phyloP scores from a whole-genome alignment of 2,888 invertebrate species.

The Gastracanthus pulcherrimus region DNA sequence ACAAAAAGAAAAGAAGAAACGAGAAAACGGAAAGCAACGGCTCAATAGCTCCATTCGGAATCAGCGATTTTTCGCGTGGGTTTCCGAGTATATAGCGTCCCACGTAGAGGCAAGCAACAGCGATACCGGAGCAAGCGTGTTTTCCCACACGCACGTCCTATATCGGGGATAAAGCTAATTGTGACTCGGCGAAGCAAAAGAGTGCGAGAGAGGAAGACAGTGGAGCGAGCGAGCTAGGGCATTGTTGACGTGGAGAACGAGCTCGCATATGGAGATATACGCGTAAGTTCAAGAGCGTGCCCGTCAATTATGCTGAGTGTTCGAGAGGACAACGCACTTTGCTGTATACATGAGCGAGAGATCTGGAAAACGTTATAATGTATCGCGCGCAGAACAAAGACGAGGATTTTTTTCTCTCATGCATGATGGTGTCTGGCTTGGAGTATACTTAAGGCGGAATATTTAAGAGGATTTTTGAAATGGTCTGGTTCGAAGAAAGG shows the following conservation, averaged over 20 bases:
- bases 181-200: slow-evolving; percentile 22
- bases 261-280: not conserved
- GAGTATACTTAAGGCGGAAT: too few relatives aligned
- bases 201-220: too few relatives aligned
- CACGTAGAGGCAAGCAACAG: not conserved
- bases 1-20: too few relatives aligned
- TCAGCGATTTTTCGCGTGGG: slow-evolving; percentile 33
- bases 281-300: slow-evolving; percentile 54
- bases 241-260: slow-evolving; percentile 9
- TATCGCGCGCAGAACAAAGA: slow-evolving; percentile 24
- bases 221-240: not conserved
- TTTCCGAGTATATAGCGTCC: not conserved
- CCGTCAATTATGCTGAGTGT: slow-evolving; percentile 46
- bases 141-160: slow-evolving; percentile 39
- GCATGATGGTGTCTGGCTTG: too few relatives aligned
- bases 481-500: too few relatives aligned
- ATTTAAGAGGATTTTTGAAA: too few relatives aligned
- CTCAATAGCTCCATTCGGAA: slow-evolving; percentile 4
- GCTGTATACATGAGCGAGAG: not conserved
- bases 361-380: slow-evolving; percentile 32
- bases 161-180: slow-evolving; percentile 50
- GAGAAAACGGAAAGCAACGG: too few relatives aligned
- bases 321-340: slow-evolving; percentile 51
- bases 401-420: not conserved
- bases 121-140: not conserved